Conservation (phyloP, 2,888 invertebrate species). For the Diabrotica balteata region DNA sequence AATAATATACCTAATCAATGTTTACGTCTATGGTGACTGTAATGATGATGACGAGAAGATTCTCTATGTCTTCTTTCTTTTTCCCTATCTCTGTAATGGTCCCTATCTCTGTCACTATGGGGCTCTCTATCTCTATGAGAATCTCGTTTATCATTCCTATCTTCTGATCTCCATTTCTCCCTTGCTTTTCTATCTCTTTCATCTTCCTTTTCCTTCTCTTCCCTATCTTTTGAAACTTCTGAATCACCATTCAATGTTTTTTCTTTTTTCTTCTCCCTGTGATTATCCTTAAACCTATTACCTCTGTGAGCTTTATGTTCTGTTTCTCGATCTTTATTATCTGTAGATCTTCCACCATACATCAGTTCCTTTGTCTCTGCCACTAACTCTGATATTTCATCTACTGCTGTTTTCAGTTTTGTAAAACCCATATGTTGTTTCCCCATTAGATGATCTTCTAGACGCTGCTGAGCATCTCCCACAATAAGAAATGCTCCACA, state of each 20-base stretch:
- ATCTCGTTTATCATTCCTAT: conserved; percentile 42
- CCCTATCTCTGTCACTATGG: conserved; percentile 43
- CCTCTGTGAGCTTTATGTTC: conserved; percentile 45
- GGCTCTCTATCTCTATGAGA: conserved; percentile 31
- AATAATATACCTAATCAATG: not conserved
- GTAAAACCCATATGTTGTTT: conserved; percentile 95
- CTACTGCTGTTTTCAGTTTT: conserved; percentile 72
- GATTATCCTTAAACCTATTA: conserved; percentile 46
- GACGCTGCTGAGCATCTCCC: conserved; percentile 96
- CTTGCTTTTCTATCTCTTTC: conserved; percentile 45
- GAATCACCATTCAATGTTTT: conserved; percentile 32
- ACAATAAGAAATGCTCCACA: conserved; percentile 99
- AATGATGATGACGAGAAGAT: not conserved
- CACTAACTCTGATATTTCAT: conserved; percentile 66
- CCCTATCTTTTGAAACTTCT: conserved; percentile 34
- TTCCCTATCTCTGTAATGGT: conserved; percentile 41
- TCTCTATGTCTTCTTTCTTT: conserved; percentile 53
- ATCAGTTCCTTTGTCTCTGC: conserved; percentile 66
- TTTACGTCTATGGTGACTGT: not conserved
- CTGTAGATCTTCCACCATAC: conserved; percentile 36
- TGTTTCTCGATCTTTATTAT: conserved; percentile 36
- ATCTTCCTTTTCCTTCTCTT: conserved; percentile 38
- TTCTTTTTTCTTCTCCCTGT: conserved; percentile 39
- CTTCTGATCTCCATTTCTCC: conserved; percentile 47
- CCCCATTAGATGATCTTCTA: conserved; percentile 97